Conservation (phyloP, 2,888 invertebrate genomes). For the Petrolisthes manimaculis region DNA sequence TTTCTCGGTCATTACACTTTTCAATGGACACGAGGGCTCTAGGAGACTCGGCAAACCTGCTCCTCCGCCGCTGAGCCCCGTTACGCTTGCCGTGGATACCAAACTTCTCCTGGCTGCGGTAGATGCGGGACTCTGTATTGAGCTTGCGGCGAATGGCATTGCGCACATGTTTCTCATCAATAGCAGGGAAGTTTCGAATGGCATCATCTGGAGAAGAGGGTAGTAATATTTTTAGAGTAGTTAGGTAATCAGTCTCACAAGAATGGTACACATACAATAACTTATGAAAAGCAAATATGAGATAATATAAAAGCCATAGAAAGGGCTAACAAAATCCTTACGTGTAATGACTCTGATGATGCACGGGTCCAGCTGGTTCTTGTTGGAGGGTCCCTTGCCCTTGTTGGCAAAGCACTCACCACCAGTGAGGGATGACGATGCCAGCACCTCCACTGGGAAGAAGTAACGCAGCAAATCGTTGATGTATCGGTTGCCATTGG, state of each 20-base stretch:
- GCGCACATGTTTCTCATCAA: slow-evolving; percentile 62
- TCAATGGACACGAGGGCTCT: slow-evolving; percentile 64
- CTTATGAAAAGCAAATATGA: too few species aligned
- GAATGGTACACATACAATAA: not conserved
- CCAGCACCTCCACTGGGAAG: slow-evolving; percentile 63
- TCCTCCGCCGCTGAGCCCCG: slow-evolving; percentile 39
- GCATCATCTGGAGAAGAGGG: slow-evolving; percentile 61
- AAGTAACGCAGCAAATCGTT: slow-evolving; percentile 64
- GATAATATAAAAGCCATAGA: not conserved
- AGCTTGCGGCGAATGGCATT: slow-evolving; percentile 65
- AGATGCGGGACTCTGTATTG: slow-evolving; percentile 64
- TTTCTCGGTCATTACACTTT: slow-evolving; percentile 50
- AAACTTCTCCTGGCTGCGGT: slow-evolving; percentile 56
- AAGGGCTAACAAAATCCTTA: not conserved
- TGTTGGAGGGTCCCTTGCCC: slow-evolving; percentile 59
- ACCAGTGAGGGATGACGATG: slow-evolving; percentile 63
- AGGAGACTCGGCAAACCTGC: slow-evolving; percentile 55
- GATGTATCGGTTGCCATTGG: slow-evolving; percentile 65
- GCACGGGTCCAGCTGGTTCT: slow-evolving; percentile 64
- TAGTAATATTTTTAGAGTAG: not conserved
- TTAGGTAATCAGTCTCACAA: not conserved
- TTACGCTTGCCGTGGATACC: slow-evolving; percentile 44
- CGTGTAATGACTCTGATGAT: slow-evolving; percentile 64
- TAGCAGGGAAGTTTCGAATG: slow-evolving; percentile 63
- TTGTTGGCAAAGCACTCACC: slow-evolving; percentile 65